phyloP scores from a whole-genome alignment of 2,113 vertebrate species.

The Grantiella picta region DNA sequence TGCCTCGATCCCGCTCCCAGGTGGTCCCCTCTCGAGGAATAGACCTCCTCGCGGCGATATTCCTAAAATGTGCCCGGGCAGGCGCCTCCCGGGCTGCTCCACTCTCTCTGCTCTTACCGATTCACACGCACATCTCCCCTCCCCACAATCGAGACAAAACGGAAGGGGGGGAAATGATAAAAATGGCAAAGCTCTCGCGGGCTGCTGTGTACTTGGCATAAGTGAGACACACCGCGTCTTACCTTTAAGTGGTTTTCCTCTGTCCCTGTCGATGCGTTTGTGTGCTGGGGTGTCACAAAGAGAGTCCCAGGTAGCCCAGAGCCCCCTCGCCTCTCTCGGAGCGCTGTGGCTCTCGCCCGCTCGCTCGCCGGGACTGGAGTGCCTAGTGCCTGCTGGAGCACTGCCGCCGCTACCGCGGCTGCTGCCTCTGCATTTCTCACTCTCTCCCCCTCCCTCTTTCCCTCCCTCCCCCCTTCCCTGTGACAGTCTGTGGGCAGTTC shows the following conservation, averaged over 20 bases:
- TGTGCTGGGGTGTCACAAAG: conserved; percentile 34
- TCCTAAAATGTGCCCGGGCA: not conserved
- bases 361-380: conserved; percentile 66
- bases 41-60: not conserved
- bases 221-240: conserved; percentile 38
- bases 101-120: not conserved
- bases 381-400: conserved; percentile 76
- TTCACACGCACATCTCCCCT: not conserved
- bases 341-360: conserved; percentile 48
- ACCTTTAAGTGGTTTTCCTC: conserved; percentile 46
- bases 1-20: not conserved
- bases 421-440: conserved; percentile 79
- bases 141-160: not conserved
- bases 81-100: not conserved
- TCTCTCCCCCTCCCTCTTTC: conserved; percentile 70
- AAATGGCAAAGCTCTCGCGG: not conserved
- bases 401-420: conserved; percentile 69
- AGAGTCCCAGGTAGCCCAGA: conserved; percentile 50
- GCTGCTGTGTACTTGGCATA: not conserved
- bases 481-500: conserved; percentile 68
- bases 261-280: conserved; percentile 16
- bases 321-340: conserved; percentile 30
- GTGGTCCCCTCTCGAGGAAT: conserved; percentile 23
- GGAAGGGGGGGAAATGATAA: rapidly evolving
- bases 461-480: conserved; percentile 41